These are phyloP conservation scores for Ochotona curzoniae DNA, from an alignment of 2,113 vertebrate genomes.

Conservation along the genomic window DNA sequence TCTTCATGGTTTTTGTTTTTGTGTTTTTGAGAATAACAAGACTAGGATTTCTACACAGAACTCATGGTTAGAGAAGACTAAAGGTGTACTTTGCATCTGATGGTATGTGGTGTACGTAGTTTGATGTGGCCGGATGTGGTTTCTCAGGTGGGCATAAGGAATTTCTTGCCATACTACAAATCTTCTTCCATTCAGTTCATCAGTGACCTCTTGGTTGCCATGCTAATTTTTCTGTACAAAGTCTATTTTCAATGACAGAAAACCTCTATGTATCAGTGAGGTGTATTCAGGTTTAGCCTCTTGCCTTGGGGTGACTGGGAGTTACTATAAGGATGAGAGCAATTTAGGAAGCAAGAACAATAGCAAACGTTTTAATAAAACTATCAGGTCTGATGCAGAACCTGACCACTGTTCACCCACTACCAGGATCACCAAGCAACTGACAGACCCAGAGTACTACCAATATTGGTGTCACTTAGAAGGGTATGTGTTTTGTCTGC, in stretches of 20 bases:
- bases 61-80: neutral
- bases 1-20: neutral
- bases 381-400: neutral
- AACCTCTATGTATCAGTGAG: neutral
- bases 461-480: neutral
- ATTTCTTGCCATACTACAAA: neutral
- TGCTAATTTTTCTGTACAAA: neutral
- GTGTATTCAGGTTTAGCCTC: neutral
- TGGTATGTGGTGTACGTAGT: neutral
- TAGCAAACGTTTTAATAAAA: neutral
- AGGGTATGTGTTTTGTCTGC: neutral
- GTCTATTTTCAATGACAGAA: neutral
- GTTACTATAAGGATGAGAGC: neutral
- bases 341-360: neutral
- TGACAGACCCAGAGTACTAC: neutral
- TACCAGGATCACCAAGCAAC: neutral
- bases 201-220: neutral
- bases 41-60: neutral
- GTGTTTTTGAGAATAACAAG: neutral
- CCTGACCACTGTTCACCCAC: neutral
- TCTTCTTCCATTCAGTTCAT: neutral
- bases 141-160: rapidly evolving
- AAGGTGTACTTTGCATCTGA: neutral
- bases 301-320: neutral
- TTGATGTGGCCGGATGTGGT: neutral